phyloP scores from a whole-genome alignment of 2,797 vertebrate genomes.

The Octomys mimax region DNA sequence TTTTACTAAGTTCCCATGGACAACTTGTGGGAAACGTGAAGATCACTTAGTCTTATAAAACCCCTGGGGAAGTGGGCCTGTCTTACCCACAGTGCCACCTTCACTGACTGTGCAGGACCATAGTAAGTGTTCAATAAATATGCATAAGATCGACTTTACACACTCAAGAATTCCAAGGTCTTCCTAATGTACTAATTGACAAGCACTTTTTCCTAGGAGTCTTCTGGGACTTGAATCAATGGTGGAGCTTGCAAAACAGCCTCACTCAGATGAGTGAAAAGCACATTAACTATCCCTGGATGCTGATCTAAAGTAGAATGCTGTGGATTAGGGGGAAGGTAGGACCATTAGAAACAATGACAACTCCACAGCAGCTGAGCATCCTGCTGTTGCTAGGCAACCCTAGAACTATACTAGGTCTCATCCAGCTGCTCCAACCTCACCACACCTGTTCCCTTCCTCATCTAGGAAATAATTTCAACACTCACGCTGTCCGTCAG shows the following conservation, averaged over 20 bases:
- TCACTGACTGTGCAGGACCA: neutral
- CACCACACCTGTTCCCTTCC: constrained; percentile 38
- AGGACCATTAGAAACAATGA: neutral
- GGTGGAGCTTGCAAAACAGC: neutral
- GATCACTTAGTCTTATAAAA: neutral
- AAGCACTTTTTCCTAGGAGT: constrained; percentile 25
- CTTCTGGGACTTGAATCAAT: constrained; percentile 15
- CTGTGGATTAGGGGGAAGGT: neutral
- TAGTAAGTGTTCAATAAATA: neutral
- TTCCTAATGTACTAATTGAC: neutral
- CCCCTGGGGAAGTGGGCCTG: neutral
- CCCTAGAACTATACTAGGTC: neutral
- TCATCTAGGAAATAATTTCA: constrained; percentile 61
- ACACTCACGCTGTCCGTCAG: constrained; percentile 34
- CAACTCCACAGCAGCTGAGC: neutral
- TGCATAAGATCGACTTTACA: neutral
- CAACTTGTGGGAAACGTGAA: neutral
- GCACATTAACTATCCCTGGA: neutral
- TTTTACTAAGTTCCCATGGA: neutral
- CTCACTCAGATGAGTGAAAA: neutral
- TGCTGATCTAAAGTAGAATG: neutral
- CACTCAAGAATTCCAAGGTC: constrained; percentile 17
- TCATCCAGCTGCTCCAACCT: neutral
- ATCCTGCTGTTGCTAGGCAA: constrained; percentile 67
- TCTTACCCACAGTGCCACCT: neutral